phyloP scores from a whole-genome alignment of 2,113 vertebrate species.

The Genyomyrus donnyi region DNA sequence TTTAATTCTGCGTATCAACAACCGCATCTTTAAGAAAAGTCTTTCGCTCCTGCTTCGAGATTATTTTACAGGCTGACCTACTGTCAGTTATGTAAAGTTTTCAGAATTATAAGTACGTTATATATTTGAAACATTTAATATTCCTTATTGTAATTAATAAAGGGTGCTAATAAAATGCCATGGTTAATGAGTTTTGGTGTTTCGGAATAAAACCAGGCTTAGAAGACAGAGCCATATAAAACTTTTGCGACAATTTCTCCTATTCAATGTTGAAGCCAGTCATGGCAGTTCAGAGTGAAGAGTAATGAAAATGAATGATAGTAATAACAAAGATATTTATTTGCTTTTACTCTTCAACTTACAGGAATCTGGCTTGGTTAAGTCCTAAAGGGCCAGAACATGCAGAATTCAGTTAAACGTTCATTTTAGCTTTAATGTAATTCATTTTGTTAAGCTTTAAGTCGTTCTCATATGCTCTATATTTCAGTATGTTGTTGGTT shows the following conservation, averaged over 20 bases:
- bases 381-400: not conserved
- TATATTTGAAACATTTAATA: not conserved
- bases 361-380: not conserved
- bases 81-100: not conserved
- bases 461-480: not conserved
- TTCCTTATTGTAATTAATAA: not conserved
- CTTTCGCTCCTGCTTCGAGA: not conserved
- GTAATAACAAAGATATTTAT: not conserved
- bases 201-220: not conserved
- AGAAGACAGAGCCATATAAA: not conserved
- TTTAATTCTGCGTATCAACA: not conserved
- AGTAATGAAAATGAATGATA: not conserved
- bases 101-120: not conserved
- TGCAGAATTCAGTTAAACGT: not conserved
- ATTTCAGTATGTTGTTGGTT: not conserved
- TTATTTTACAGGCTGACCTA: not conserved
- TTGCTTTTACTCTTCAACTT: not conserved
- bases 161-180: not conserved
- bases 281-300: not conserved
- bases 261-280: not conserved
- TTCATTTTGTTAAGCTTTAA: not conserved
- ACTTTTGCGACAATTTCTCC: not conserved
- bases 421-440: not conserved
- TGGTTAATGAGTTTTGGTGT: not conserved
- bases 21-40: not conserved